Conservation (phyloP, 2,113 vertebrate species). For the Pionites leucogaster region DNA sequence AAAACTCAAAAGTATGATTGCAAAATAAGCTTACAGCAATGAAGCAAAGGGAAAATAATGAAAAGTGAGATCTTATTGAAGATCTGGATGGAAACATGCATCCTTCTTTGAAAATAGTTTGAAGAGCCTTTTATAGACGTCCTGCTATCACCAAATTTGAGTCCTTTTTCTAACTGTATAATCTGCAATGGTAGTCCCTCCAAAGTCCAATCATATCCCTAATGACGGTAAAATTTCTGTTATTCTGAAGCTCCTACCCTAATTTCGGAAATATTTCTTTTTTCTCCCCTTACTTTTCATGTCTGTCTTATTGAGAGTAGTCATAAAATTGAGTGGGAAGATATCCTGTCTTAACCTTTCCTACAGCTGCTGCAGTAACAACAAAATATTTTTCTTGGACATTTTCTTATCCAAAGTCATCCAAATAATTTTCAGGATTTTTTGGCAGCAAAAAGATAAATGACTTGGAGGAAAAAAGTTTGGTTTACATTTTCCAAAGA, state of each 20-base stretch:
- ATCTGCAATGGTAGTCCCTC: not conserved
- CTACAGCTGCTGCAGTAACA: not conserved
- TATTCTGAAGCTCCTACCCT: not conserved
- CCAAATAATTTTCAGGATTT: not conserved
- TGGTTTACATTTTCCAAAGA: not conserved
- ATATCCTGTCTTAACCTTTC: not conserved
- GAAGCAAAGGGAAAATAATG: fast-evolving
- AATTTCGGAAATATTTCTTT: not conserved
- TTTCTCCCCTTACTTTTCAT: not conserved
- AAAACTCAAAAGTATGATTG: not conserved
- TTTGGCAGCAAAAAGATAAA: not conserved
- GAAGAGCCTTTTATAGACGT: not conserved
- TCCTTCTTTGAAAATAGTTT: not conserved
- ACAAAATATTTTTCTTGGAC: slow-evolving; percentile 1
- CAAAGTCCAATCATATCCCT: not conserved
- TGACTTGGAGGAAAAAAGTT: not conserved
- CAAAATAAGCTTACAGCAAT: not conserved
- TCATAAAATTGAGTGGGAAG: not conserved
- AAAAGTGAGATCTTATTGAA: not conserved
- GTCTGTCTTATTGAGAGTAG: not conserved
- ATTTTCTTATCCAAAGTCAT: not conserved
- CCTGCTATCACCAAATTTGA: not conserved
- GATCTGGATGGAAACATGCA: not conserved
- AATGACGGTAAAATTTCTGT: not conserved
- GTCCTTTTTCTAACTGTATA: not conserved